Base-by-base conservation (phyloP, 2,113 vertebrate genomes). In the Cebus imitator region DNA sequence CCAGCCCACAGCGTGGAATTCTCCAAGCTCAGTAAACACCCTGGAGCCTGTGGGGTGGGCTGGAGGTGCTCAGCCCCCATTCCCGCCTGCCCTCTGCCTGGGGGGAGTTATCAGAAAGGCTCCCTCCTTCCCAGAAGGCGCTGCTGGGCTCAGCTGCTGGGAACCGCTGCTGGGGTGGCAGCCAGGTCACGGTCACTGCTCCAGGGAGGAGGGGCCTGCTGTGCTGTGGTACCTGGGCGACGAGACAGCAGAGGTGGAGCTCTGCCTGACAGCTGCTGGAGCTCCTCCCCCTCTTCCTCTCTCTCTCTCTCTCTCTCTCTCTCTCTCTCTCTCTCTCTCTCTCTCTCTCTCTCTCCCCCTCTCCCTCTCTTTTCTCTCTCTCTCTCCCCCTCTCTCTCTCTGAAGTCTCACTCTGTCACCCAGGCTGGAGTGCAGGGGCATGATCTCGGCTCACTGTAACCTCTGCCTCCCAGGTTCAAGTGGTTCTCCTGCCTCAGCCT, bases 11-110 rank as follows among this genome's bases (percentile, higher is more conserved):
- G 88, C 52, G 45, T 35, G 61, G 21, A 86, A 20, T 82, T 73
- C 85, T 32, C 85, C 75, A 6, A 5, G 52, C 48, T 43, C 81
- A 8, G 43, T 87, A 84, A 96, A 95, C 95, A 97, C 37, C 10
- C 5, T 4, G 79, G 96, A 45, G 0, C 2, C 21, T 50, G 73
- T 57, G 66, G 23, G 27, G 25, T 32, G 23, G n/a, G 37, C 86
- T 55, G 8, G 23, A 43, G 68, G 97, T 21, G 0, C 32, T 1
- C 1, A 3, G 61, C 9, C 16, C 12, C 35, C 52, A 3, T 4
- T 13, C 30, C 37, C 1, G 0, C 52, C 20, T 0, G 6, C 52
- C 37, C 12, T 8, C 2, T 58, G 52, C 83, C 37, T 5, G 10
- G 13, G 37, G 57, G 17, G 55, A 50, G 0, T 73, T 84, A 27